These are phyloP conservation scores for Borostomias antarcticus DNA, from an alignment of 2,797 vertebrate genomes.

Conservation along the genomic window DNA sequence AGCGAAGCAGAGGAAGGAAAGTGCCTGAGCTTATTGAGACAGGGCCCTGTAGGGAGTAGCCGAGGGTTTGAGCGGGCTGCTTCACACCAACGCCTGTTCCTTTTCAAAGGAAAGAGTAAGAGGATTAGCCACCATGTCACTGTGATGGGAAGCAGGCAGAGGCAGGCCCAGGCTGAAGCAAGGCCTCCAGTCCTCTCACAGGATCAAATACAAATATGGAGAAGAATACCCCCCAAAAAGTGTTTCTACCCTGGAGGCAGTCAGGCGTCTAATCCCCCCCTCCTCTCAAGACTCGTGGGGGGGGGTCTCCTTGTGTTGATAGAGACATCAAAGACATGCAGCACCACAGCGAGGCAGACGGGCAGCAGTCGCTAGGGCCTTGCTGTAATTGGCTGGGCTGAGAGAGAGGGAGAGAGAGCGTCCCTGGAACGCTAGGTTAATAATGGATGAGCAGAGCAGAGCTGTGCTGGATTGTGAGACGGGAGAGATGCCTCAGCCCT, in stretches of 20 bases:
- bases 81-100: constrained; percentile 39
- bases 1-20: constrained; percentile 53
- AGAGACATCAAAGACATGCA: constrained; percentile 75
- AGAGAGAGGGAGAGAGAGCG: constrained; percentile 48
- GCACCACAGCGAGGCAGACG: constrained; percentile 63
- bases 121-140: constrained; percentile 69
- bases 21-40: constrained; percentile 19
- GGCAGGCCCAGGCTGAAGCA: constrained; percentile 57
- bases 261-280: constrained; percentile 62
- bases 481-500: constrained; percentile 55
- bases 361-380: constrained; percentile 60
- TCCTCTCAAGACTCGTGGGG: no score
- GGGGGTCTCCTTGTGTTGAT: constrained; percentile 66
- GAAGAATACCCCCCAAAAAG: constrained; percentile 23
- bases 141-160: constrained; percentile 60
- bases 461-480: constrained; percentile 49
- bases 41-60: constrained; percentile 54
- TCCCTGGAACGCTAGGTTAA: constrained; percentile 54
- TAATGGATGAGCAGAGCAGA: constrained; percentile 67
- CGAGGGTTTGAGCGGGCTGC: constrained; percentile 35
- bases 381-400: constrained; percentile 68
- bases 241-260: constrained; percentile 55
- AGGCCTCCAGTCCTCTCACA: constrained; percentile 57
- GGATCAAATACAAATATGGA: constrained; percentile 66
- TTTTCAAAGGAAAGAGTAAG: constrained; percentile 63